phyloP scores from a whole-genome alignment of 2,888 invertebrate genomes.

The Drosophila quasianomalipes region DNA sequence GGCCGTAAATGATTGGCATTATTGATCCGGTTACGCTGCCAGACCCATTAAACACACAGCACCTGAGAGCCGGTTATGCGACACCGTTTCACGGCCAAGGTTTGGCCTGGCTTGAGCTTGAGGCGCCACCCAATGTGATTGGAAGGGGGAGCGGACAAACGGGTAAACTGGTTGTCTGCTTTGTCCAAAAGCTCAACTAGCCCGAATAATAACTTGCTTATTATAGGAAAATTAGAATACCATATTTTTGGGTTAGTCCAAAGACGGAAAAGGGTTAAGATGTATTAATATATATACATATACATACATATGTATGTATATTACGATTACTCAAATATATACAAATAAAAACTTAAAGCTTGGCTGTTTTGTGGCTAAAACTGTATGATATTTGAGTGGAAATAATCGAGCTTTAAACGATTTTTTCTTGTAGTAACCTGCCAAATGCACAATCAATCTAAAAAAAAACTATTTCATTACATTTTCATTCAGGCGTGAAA shows the following conservation, averaged over 20 bases:
- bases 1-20: constrained; percentile 49
- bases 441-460: background rate
- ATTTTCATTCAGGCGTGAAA: constrained; percentile 18
- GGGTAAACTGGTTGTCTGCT: constrained; percentile 4
- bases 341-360: background rate
- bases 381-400: background rate
- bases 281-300: background rate
- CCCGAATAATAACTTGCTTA: background rate
- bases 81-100: constrained; percentile 58
- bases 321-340: background rate
- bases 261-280: background rate
- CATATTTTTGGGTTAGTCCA: background rate
- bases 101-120: constrained; percentile 22
- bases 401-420: background rate
- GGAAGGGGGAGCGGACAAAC: constrained; percentile 10
- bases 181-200: background rate
- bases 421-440: background rate
- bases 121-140: background rate
- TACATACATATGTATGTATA: background rate
- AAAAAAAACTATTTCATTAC: constrained; percentile 6
- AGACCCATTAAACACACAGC: constrained; percentile 21
- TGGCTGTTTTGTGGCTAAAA: background rate
- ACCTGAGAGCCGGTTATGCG: constrained; percentile 43
- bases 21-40: constrained; percentile 61
- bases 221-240: background rate